A percentile compares a stretch with the other conserved stretches of the same genome.
Conservation (phyloP, 1,140 invertebrate species). For the Anagrus nilaparvatae region DNA sequence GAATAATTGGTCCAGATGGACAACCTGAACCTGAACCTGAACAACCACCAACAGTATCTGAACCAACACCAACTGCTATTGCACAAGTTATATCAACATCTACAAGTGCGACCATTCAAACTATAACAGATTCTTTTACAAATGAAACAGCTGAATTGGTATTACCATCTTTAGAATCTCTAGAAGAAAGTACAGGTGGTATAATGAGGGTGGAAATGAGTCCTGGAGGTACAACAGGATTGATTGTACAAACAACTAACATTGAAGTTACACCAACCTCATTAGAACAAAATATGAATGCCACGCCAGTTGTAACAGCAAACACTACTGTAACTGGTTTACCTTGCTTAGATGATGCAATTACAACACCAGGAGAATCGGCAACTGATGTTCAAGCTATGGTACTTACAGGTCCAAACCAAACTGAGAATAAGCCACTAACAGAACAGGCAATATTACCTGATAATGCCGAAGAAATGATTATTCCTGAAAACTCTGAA, state of each 20-base stretch:
- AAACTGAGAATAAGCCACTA: slow-evolving; percentile 16
- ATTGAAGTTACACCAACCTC: slow-evolving; percentile 1
- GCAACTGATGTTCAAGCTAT: slow-evolving; percentile 6
- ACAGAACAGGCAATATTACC: background rate
- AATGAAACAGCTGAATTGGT: slow-evolving; percentile 26
- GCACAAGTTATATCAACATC: slow-evolving; percentile 14
- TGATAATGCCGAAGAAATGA: background rate
- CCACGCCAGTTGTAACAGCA: slow-evolving; percentile 25
- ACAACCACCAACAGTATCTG: slow-evolving; percentile 18
- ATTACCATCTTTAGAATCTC: slow-evolving; percentile 32
- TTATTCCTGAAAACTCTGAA: background rate
- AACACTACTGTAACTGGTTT: slow-evolving; percentile 38
- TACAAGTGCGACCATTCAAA: slow-evolving; percentile 5
- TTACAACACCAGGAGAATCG: slow-evolving; percentile 11
- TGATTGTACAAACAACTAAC: slow-evolving; percentile 44
- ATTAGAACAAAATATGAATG: slow-evolving; percentile 17
- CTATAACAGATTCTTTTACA: background rate
- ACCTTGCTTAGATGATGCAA: slow-evolving; percentile 34
- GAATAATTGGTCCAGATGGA: slow-evolving; percentile 57
- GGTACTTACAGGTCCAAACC: background rate
- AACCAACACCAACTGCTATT: slow-evolving; percentile 9
- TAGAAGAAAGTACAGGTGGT: slow-evolving; percentile 49
- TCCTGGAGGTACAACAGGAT: slow-evolving; percentile 54
- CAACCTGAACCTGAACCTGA: slow-evolving; percentile 45
- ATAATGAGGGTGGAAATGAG: slow-evolving; percentile 57